Percentiles rank a stretch among this genome's conserved stretches.
phyloP scores from a whole-genome alignment of 2,113 vertebrate species.

The Agelaius phoeniceus region DNA sequence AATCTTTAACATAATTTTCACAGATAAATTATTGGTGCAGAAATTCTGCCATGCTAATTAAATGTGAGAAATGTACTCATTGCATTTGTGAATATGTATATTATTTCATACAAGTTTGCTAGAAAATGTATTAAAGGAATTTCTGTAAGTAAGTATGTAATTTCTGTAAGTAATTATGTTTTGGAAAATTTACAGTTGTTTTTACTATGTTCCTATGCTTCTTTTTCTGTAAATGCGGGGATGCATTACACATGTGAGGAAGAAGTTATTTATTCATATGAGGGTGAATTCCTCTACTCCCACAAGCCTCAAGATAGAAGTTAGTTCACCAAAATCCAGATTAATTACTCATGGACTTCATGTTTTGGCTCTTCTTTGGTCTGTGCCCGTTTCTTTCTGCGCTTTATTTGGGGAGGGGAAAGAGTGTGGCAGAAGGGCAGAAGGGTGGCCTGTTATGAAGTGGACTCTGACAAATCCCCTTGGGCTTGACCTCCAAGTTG shows the following conservation, averaged over 20 bases:
- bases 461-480: background rate
- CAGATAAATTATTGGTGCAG: constrained; percentile 24
- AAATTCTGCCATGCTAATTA: constrained; percentile 9
- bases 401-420: background rate
- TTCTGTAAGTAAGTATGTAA: background rate
- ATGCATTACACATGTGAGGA: accelerated
- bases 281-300: background rate
- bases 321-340: background rate
- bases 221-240: background rate
- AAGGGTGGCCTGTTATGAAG: background rate
- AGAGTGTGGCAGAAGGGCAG: background rate
- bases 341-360: accelerated
- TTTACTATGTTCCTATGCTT: background rate
- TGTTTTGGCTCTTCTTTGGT: background rate
- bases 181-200: background rate
- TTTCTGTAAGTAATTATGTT: background rate
- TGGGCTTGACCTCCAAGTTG: background rate
- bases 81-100: constrained; percentile 21
- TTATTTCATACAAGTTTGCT: background rate
- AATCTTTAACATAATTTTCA: constrained; percentile 44
- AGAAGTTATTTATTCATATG: background rate
- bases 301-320: background rate
- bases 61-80: background rate
- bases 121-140: background rate
- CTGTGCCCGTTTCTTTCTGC: background rate